phyloP scores from a whole-genome alignment of 2,888 invertebrate species.

The Acleris laterana region DNA sequence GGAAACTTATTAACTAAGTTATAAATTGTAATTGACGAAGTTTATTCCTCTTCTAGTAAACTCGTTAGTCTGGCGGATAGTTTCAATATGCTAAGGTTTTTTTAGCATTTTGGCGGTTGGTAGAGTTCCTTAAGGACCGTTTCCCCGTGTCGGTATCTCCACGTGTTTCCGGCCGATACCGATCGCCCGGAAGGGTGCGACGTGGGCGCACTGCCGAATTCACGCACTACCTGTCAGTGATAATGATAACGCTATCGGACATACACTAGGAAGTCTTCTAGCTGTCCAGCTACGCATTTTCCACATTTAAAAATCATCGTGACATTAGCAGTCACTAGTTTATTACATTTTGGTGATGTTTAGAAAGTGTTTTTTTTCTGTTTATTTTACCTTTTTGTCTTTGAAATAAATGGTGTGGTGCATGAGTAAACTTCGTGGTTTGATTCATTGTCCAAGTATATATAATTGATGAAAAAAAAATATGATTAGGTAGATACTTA shows the following conservation, averaged over 20 bases:
- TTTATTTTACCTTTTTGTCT: too few species aligned
- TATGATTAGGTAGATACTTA: too few species aligned
- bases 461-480: too few species aligned
- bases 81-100: background rate
- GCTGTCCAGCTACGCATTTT: background rate
- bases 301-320: background rate
- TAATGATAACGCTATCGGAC: conserved; percentile 7
- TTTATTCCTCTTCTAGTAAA: background rate
- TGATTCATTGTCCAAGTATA: too few species aligned
- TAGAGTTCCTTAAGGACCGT: conserved; percentile 5
- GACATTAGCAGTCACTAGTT: background rate
- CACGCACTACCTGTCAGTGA: conserved; percentile 14
- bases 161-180: conserved; percentile 35
- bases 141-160: conserved; percentile 22
- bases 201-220: conserved; percentile 29
- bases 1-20: background rate
- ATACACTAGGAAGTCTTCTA: background rate
- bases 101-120: conserved; percentile 12
- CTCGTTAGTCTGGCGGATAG: background rate
- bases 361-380: too few species aligned
- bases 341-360: too few species aligned
- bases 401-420: too few species aligned
- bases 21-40: too few species aligned
- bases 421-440: too few species aligned
- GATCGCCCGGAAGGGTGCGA: conserved; percentile 27